These are phyloP conservation scores for Linnaemya tessellans DNA, from an alignment of 2,888 invertebrate species.

Conservation along the genomic window DNA sequence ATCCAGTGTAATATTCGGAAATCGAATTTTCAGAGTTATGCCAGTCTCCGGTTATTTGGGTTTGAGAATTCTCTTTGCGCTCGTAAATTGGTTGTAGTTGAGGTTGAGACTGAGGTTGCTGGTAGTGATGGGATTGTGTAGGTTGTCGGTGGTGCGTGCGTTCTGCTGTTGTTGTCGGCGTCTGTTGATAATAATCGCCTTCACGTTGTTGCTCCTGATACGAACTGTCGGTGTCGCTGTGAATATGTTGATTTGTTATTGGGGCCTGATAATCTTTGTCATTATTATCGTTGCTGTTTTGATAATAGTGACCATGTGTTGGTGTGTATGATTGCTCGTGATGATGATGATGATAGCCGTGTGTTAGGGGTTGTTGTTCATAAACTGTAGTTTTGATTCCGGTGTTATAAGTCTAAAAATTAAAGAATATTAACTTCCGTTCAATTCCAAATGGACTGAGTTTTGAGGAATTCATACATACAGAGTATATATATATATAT, in stretches of 20 bases:
- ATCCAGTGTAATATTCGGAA: constrained; percentile 78
- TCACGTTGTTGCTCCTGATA: constrained; percentile 58
- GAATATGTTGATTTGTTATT: constrained; percentile 53
- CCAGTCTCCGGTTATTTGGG: constrained; percentile 54
- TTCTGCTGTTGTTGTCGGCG: constrained; percentile 27
- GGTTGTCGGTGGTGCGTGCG: constrained; percentile 31
- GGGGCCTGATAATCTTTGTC: constrained; percentile 61
- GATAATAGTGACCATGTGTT: constrained; percentile 54
- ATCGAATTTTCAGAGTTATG: constrained; percentile 75
- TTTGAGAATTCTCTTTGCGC: constrained; percentile 33
- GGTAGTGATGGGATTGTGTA: constrained; percentile 23
- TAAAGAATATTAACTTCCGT: background rate
- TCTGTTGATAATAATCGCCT: constrained; percentile 53
- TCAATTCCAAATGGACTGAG: background rate
- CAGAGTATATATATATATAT: too few species aligned
- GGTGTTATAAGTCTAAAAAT: constrained; percentile 63
- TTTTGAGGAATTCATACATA: background rate
- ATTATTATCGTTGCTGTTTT: constrained; percentile 28
- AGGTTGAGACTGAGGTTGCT: background rate
- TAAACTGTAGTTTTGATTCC: constrained; percentile 62
- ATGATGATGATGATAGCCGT: constrained; percentile 42
- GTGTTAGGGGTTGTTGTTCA: constrained; percentile 41
- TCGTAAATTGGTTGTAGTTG: constrained; percentile 53
- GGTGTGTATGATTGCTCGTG: constrained; percentile 44
- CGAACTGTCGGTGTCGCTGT: constrained; percentile 35